Percentiles rank a stretch among this genome's conserved stretches.
phyloP scores from a whole-genome alignment of 1,140 invertebrate species.

The Leptinotarsa lineolata region DNA sequence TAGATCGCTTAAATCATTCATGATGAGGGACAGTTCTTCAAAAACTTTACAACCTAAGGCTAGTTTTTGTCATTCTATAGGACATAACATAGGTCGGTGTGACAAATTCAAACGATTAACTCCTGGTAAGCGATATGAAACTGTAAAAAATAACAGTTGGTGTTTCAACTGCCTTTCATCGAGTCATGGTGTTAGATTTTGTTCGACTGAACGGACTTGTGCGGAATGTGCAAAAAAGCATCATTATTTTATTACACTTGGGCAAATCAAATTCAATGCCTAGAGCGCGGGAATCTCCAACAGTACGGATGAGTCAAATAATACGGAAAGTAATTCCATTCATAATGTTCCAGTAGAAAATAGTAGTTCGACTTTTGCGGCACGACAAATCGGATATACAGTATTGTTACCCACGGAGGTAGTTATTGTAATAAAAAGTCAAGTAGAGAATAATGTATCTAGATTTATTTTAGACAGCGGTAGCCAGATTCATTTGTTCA shows the following conservation, averaged over 20 bases:
- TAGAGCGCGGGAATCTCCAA: not conserved
- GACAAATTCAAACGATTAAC: not conserved
- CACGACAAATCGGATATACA: not conserved
- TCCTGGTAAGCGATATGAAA: not conserved
- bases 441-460: not conserved
- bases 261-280: not conserved
- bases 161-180: constrained; percentile 4
- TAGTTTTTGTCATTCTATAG: not conserved
- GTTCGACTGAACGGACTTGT: not conserved
- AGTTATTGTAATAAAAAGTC: not conserved
- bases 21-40: too few relatives aligned
- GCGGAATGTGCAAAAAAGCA: not conserved
- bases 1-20: not conserved
- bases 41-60: not conserved
- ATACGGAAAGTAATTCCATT: not conserved
- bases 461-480: constrained; percentile 11
- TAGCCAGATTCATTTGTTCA: constrained; percentile 11
- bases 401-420: constrained; percentile 10
- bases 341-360: not conserved
- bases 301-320: not conserved
- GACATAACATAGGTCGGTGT: not conserved
- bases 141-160: not conserved
- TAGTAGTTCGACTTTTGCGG: not conserved
- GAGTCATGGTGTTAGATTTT: not conserved
- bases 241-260: not conserved